phyloP scores from a whole-genome alignment of 2,888 invertebrate genomes.

The Apotomis capreana region DNA sequence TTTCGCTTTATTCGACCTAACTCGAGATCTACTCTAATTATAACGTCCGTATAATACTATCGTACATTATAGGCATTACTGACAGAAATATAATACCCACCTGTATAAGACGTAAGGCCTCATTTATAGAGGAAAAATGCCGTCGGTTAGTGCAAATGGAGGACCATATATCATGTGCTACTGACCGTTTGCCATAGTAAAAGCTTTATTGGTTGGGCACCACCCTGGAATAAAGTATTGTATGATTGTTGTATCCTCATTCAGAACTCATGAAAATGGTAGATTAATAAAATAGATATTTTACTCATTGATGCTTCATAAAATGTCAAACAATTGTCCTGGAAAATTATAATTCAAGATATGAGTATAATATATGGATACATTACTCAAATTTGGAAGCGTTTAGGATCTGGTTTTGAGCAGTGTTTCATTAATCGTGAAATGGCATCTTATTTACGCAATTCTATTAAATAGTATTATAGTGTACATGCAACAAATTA shows the following conservation, averaged over 20 bases:
- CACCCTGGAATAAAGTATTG: slow-evolving; percentile 28
- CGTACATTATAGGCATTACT: slow-evolving; percentile 41
- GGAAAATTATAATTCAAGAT: no score
- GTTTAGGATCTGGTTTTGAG: no score
- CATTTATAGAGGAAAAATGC: slow-evolving; percentile 42
- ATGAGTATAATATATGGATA: no score
- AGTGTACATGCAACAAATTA: no score
- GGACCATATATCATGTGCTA: slow-evolving; percentile 40
- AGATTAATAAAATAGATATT: no score
- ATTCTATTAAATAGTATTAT: no score
- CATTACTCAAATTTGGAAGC: no score
- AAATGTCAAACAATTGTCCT: no score
- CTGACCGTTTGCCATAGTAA: slow-evolving; percentile 40
- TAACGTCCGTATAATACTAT: slow-evolving; percentile 37
- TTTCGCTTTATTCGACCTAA: neutral
- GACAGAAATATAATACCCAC: slow-evolving; percentile 41
- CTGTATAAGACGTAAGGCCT: slow-evolving; percentile 42
- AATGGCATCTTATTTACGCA: no score
- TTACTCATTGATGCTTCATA: no score
- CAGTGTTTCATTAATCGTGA: no score
- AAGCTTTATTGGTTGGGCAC: slow-evolving; percentile 35
- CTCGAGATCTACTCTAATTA: slow-evolving; percentile 26
- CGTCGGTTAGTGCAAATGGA: slow-evolving; percentile 42
- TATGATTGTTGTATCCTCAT: slow-evolving; percentile 14
- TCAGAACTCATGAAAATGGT: neutral